Evolutionary conservation across 53 echinoderm and acorn worm genomes (phyloP).

Genomic region (Zoroaster sp.): DNA sequence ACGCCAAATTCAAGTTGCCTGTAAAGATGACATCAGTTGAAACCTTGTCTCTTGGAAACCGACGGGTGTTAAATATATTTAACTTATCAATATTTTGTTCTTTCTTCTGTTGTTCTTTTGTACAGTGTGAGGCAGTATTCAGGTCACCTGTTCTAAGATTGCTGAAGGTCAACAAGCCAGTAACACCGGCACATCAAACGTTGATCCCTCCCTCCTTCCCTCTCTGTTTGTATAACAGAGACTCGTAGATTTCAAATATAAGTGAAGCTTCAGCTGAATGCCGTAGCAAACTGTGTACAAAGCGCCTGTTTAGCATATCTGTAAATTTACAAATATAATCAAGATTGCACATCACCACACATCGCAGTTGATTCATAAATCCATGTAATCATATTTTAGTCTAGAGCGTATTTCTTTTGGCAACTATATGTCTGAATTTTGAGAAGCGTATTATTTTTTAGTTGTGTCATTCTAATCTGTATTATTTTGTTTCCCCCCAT

Average conservation of each 20-base stretch:
- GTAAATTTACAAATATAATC: conserved; percentile 30
- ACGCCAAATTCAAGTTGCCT: no score
- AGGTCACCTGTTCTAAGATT: conserved; percentile 52
- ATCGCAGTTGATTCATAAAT: conserved; percentile 23
- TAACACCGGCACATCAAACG: background rate
- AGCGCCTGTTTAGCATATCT: background rate
- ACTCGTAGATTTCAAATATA: background rate
- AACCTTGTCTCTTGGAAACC: no score
- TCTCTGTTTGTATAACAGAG: no score
- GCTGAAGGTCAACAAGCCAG: background rate
- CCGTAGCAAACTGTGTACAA: background rate
- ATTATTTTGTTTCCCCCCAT: background rate
- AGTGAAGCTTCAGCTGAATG: background rate
- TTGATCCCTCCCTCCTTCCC: no score
- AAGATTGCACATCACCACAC: conserved; percentile 12
- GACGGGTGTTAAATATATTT: no score
- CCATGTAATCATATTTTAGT: background rate
- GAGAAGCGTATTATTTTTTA: background rate
- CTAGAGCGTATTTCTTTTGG: background rate
- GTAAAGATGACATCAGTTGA: no score
- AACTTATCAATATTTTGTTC: background rate
- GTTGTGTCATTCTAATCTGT: background rate
- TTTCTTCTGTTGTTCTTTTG: conserved; percentile 25
- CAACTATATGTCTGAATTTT: background rate
- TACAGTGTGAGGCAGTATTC: conserved; percentile 80